These are phyloP conservation scores for Xiphophorus birchmanni DNA, from an alignment of 2,797 vertebrate species.

Conservation along the genomic window DNA sequence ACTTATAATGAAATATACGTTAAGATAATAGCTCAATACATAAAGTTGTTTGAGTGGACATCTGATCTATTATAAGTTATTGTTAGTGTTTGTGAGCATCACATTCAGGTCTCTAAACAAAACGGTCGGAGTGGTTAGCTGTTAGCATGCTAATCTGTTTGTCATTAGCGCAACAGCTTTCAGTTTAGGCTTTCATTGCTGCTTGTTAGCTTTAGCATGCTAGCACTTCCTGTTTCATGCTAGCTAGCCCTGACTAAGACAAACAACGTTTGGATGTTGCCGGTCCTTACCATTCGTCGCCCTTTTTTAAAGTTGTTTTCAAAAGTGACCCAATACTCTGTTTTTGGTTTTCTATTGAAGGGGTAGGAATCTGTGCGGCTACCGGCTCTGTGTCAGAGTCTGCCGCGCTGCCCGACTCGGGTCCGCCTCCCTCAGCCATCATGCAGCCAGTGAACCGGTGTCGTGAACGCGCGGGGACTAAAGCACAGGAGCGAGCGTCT, in stretches of 20 bases:
- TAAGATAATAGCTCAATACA: neutral
- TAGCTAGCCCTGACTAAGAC: slow-evolving; percentile 31
- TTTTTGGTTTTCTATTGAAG: slow-evolving; percentile 84
- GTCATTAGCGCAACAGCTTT: slow-evolving; percentile 48
- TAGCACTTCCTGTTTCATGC: slow-evolving; percentile 66
- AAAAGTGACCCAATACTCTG: slow-evolving; percentile 82
- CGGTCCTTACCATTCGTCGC: slow-evolving; percentile 83
- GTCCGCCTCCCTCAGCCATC: slow-evolving; percentile 90
- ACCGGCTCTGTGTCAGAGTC: slow-evolving; percentile 84
- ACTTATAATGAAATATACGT: slow-evolving; percentile 23
- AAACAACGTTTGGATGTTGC: neutral
- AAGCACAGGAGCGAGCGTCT: slow-evolving; percentile 41
- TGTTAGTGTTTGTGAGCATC: neutral
- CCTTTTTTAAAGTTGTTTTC: slow-evolving; percentile 82
- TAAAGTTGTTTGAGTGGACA: neutral
- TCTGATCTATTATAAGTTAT: neutral
- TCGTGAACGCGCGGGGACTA: slow-evolving; percentile 65
- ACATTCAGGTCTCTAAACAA: neutral
- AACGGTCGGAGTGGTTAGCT: slow-evolving; percentile 14
- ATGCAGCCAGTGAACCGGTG: slow-evolving; percentile 79
- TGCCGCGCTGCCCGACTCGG: slow-evolving; percentile 83
- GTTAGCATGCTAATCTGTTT: slow-evolving; percentile 49
- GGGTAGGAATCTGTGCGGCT: slow-evolving; percentile 75
- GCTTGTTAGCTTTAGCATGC: slow-evolving; percentile 51
- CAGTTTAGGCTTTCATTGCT: slow-evolving; percentile 23